Evolutionary conservation across 2,797 vertebrate species (phyloP), one percentile per base, ranked within the genome.

Genomic region (Darevskia nairensis): DNA sequence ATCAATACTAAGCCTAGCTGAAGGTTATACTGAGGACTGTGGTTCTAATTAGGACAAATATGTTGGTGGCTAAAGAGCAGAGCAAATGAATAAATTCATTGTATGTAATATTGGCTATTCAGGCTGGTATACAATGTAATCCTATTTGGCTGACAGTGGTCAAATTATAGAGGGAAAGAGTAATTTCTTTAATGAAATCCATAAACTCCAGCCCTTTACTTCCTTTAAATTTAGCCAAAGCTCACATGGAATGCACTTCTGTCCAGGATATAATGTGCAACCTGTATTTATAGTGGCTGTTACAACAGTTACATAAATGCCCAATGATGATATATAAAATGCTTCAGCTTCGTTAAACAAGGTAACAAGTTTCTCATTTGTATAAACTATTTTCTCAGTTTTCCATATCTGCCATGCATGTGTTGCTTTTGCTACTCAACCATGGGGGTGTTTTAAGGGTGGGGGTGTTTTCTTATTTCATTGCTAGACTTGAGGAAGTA

Each of bases 401-500:
- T 66, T 88, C 61, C 64, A 39, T 79, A 21, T 84, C 74, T 71
- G 66, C 64, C 89, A 7, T 6, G 46, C 3, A 35, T 21, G 61
- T 64, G 17, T 64, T 64, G 61, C 7, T 84, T 21, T 23, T 84
- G 85, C 44, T 79, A 86, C 81, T 15, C 10, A 75, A 35, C 50
- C 50, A 55, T 55, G 50, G 50, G 32, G 19, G 11, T 61, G 66
- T 50, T 10, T 85, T 80, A 19, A 78, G 17, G 59, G 39, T 77
- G 77, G 11, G 17, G 8, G 0, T 61, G 87, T 76, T 87, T 80
- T 68, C 39, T 93, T 91, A 35, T 44, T 89, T 86, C 71, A n/a
- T 59, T 87, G 46, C 11, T 55, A 35, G 74, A 84, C 68, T 86
- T 88, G 69, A 72, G 88, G 78, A 86, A 90, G n/a, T 84, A 84